Evolutionary conservation across 1,140 invertebrate genomes (phyloP).

Genomic region (Patella vulgata): DNA sequence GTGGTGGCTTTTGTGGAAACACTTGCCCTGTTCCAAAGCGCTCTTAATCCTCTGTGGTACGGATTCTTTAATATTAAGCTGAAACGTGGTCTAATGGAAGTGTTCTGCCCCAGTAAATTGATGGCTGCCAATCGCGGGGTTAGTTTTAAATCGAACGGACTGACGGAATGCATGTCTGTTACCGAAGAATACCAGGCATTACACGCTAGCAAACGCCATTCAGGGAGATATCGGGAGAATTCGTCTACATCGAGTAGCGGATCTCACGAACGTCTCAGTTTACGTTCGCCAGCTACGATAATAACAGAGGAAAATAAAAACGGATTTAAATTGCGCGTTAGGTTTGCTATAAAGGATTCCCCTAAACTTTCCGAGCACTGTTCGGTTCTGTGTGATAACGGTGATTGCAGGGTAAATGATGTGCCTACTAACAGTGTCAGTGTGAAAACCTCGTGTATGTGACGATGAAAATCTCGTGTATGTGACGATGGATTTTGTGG

Average conservation of each 20-base stretch:
- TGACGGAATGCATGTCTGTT: conserved; percentile 25
- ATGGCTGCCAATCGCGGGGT: conserved; percentile 8
- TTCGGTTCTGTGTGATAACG: too few relatives aligned
- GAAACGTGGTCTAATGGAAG: conserved; percentile 47
- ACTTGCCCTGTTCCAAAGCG: conserved; percentile 66
- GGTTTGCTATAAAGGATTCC: conserved; percentile 47
- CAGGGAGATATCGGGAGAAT: conserved; percentile 17
- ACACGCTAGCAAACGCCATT: conserved; percentile 7
- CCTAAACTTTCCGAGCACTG: background rate
- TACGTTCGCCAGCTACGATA: conserved; percentile 28
- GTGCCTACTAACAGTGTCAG: too few relatives aligned
- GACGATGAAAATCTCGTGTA: too few relatives aligned
- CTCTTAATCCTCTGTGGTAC: conserved; percentile 67
- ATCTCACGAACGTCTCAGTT: conserved; percentile 23
- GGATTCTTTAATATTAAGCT: conserved; percentile 67
- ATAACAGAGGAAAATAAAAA: conserved; percentile 55
- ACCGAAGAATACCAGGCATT: conserved; percentile 17
- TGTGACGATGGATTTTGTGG: too few relatives aligned
- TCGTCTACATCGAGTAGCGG: conserved; percentile 30
- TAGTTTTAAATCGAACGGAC: conserved; percentile 10
- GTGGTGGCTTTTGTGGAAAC: conserved; percentile 65
- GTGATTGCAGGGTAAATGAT: too few relatives aligned
- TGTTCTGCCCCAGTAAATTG: conserved; percentile 43
- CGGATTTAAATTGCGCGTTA: conserved; percentile 49
- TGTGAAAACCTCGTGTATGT: too few relatives aligned